Base-by-base conservation (phyloP, 2,888 invertebrate genomes). In the Xylocampa areola region DNA sequence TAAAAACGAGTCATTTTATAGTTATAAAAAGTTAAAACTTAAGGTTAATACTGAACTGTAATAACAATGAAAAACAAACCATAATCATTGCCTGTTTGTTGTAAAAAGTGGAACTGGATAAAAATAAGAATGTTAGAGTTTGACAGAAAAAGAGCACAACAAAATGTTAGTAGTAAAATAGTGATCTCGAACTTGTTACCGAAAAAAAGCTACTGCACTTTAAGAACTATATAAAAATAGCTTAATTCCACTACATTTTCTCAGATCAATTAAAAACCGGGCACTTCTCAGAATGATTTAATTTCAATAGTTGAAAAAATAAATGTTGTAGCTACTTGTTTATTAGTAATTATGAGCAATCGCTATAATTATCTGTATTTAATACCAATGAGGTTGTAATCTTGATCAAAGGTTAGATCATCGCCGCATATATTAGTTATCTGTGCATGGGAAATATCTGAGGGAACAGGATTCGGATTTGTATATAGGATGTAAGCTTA, bases 351-450 rank as follows among this genome's bases (percentile, higher is more conserved):
- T 78, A 80, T 76, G 72, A 80, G 76, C 79, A 85, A 81, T 76
- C 73, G 73, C 75, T 85, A 78, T 82, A 85, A 86, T 84, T 82
- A 81, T 81, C 62, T 70, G 59, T 82, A 79, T 79, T 75, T 81
- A 77, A 79, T 82, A 81, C 74, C 74, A 81, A 80, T 79, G 79
- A 82, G 81, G 64, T 77, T 62, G 69, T 82, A 80, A 80, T 81
- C 79, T 77, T 77, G 77, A 79, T 81, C 73, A 36, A 61, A 67
- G 79, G 76, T 87, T 86, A 86, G 80, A 79, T 87, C 87, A 87
- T 82, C 84, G 75, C 68, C 67, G 68, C 61, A 57, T 80, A 68
- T 72, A 73, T 67, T 54, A 54, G 41, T 67, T 62, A 70, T 67
- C 70, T 75, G 60, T 76, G 76, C 77, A 82, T 86, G 86, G 85